phyloP scores from a whole-genome alignment of 2,797 vertebrate genomes.

The Manis pentadactyla region DNA sequence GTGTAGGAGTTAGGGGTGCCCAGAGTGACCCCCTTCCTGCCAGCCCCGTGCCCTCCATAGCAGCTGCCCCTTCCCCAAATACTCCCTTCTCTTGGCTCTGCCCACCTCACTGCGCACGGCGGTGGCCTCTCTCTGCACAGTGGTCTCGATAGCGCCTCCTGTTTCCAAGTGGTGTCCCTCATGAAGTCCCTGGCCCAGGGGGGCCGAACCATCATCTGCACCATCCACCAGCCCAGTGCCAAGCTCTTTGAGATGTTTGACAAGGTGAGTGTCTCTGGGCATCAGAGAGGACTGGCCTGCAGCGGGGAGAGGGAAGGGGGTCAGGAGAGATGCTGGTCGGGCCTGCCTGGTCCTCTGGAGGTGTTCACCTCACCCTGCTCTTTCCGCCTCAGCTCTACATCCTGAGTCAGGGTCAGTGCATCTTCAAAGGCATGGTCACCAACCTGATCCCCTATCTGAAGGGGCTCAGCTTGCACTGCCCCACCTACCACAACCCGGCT shows the following conservation, averaged over 20 bases:
- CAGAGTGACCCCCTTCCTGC: background rate
- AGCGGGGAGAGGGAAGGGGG: background rate
- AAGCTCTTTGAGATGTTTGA: slow-evolving; percentile 99
- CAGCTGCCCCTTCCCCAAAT: background rate
- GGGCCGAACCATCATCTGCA: slow-evolving; percentile 98
- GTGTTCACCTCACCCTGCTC: background rate
- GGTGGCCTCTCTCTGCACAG: slow-evolving; percentile 85
- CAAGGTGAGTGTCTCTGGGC: slow-evolving; percentile 89
- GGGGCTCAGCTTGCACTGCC: slow-evolving; percentile 96
- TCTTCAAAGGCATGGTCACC: slow-evolving; percentile 97
- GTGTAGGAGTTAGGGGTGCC: background rate
- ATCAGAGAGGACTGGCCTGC: background rate
- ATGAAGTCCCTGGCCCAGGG: slow-evolving; percentile 97
- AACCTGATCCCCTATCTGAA: slow-evolving; percentile 99
- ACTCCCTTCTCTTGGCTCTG: background rate
- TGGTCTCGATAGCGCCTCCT: slow-evolving; percentile 97
- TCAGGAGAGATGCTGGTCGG: too few species aligned
- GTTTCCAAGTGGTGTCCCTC: slow-evolving; percentile 98
- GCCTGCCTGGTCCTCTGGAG: too few species aligned
- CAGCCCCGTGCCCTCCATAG: background rate
- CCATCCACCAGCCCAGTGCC: slow-evolving; percentile 99
- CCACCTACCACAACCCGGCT: slow-evolving; percentile 98
- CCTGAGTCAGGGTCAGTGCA: slow-evolving; percentile 99
- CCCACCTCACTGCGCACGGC: background rate
- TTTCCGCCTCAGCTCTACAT: slow-evolving; percentile 93